A percentile compares a stretch with the other conserved stretches of the same genome.
phyloP scores from a whole-genome alignment of 2,888 invertebrate species.

The Lacanobia wlatinum region DNA sequence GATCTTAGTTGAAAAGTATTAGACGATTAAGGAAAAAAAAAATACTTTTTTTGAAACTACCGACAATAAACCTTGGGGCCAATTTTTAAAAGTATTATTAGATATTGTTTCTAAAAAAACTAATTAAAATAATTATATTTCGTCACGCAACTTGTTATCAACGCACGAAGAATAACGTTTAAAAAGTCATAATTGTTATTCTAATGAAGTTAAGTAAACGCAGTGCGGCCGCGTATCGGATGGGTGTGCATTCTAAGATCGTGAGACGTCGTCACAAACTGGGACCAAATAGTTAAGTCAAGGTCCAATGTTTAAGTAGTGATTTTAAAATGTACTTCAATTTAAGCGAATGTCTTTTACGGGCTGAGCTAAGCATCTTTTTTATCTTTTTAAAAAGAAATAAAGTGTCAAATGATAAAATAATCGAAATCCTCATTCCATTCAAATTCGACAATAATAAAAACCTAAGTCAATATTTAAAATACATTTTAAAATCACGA shows the following conservation, averaged over 20 bases:
- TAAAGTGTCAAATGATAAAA: neutral
- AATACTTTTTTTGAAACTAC: neutral
- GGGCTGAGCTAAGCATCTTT: constrained; percentile 27
- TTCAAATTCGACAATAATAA: constrained; percentile 24
- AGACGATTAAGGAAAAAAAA: constrained; percentile 6
- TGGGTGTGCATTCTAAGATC: constrained; percentile 52
- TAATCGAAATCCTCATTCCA: constrained; percentile 1
- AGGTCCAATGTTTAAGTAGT: constrained; percentile 36
- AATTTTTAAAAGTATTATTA: constrained; percentile 46
- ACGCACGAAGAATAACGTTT: constrained; percentile 37
- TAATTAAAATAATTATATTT: neutral
- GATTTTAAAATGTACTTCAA: constrained; percentile 49
- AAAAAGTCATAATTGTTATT: constrained; percentile 39
- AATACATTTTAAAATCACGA: constrained; percentile 40
- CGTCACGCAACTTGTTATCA: constrained; percentile 39
- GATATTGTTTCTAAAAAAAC: constrained; percentile 2
- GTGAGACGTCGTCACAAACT: constrained; percentile 62
- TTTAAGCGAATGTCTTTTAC: constrained; percentile 40
- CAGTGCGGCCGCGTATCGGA: constrained; percentile 35
- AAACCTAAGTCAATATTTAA: constrained; percentile 16
- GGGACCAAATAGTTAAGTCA: constrained; percentile 62
- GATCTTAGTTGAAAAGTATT: constrained; percentile 52
- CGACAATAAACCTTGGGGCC: constrained; percentile 25
- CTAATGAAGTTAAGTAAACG: constrained; percentile 44
- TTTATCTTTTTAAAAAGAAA: constrained; percentile 3